Evolutionary conservation across 2,888 invertebrate genomes (phyloP), one percentile per base, ranked within the genome.

Genomic region (Marronus borbonicus): DNA sequence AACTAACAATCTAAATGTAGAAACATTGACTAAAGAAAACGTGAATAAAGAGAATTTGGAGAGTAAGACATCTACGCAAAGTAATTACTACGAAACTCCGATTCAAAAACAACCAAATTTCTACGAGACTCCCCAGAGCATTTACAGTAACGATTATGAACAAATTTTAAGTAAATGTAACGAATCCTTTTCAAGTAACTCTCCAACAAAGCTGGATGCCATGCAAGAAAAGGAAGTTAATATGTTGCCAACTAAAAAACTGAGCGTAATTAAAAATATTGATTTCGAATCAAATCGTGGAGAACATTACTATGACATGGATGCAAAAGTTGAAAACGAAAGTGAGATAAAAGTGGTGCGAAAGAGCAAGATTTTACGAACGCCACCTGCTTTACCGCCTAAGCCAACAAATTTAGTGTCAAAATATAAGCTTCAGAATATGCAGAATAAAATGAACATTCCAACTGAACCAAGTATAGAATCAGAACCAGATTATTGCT

Each of bases 301-400:
- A 79, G 88, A 85, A 77, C 92, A 93, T 82, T 90, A 92, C 79
- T 94, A 94, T 87, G 90, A 91, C 83, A 93, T 94, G 87, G 93
- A 93, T 78, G 89, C 89, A 55, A 91, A 91, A 12, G 84, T 64
- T 55, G 72, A 82, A 80, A 76, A 82, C 39, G 81, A 83, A 20
- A 66, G 82, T 80, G 84, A 83, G 79, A 58, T 82, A 17, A 83
- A 83, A 24, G 85, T 88, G 80, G 76, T 87, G 8, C 84, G 86
- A 52, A 88, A 86, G 80, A 86, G 85, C 78, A 92, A 93, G 88
- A 92, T 92, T 80, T 90, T 92, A 84, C 89, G 93, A 85, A 91
- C 91, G 81, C 94, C 94, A 78, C 94, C 94, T 76, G 94, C 95
- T 81, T 88, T 96, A 86, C 94, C 95, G 80, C 94, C 95, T 65